These are phyloP conservation scores for Tenthredo mesomela DNA, from an alignment of 2,888 invertebrate species.

Conservation along the genomic window DNA sequence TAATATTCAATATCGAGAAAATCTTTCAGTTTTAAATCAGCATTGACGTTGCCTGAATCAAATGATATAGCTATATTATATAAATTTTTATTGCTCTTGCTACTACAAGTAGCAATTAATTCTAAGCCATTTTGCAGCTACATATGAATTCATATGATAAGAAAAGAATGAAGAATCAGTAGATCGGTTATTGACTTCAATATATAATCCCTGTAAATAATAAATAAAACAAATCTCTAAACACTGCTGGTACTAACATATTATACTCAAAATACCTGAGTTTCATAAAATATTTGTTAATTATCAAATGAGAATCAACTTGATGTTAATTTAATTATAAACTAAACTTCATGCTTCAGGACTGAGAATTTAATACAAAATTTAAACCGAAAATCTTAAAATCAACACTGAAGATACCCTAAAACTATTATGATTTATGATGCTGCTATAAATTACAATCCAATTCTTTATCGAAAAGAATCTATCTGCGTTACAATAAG, in stretches of 20 bases:
- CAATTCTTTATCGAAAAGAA: not conserved
- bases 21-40: not conserved
- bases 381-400: conserved; percentile 15
- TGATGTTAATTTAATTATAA: not conserved
- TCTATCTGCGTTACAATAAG: conserved; percentile 2
- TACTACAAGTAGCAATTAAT: not conserved
- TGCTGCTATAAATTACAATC: not conserved
- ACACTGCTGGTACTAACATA: not conserved
- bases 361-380: not conserved
- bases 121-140: not conserved
- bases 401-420: conserved; percentile 38
- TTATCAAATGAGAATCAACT: not conserved
- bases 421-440: not conserved
- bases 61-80: not conserved
- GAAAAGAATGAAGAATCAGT: conserved; percentile 5
- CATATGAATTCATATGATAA: not conserved
- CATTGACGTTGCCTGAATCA: not conserved
- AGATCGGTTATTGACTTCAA: not conserved
- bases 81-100: not conserved
- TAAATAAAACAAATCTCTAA: not conserved
- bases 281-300: not conserved
- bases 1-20: not conserved
- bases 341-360: not conserved
- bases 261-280: not conserved
- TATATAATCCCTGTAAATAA: not conserved